Conservation (phyloP, 2,888 invertebrate species). For the Tiphia femorata region DNA sequence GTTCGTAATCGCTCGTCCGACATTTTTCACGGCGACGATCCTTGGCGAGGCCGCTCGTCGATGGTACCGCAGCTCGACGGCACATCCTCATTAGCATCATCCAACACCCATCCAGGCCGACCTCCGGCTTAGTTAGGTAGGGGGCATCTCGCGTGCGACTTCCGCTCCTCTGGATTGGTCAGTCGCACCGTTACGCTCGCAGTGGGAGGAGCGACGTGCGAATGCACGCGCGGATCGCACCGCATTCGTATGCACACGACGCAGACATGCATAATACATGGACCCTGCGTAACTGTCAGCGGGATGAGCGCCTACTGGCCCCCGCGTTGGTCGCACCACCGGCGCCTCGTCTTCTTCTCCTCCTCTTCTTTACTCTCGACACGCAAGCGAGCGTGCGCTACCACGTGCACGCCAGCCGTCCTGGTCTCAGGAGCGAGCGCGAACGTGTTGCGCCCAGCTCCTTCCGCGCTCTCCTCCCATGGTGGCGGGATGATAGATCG, state of each 20-base stretch:
- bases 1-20: no score
- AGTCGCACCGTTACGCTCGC: constrained; percentile 45
- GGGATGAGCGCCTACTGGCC: constrained; percentile 35
- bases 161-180: constrained; percentile 47
- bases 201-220: constrained; percentile 57
- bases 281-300: constrained; percentile 46
- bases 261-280: constrained; percentile 16
- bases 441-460: no score
- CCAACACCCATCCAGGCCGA: background rate
- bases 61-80: no score
- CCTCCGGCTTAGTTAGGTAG: no score
- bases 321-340: constrained; percentile 17
- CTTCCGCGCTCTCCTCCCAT: constrained; percentile 18
- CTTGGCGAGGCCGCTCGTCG: no score
- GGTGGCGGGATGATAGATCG: constrained; percentile 40
- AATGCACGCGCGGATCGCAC: constrained; percentile 18
- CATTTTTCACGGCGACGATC: no score
- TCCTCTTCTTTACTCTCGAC: no score
- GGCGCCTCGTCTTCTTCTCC: no score
- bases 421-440: no score
- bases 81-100: no score
- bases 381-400: constrained; percentile 25
- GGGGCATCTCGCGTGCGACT: background rate
- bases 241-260: constrained; percentile 14
- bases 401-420: constrained; percentile 16